Evolutionary conservation across 2,888 invertebrate species (phyloP), one percentile per base, ranked within the genome.

Genomic region (Danaus chrysippus): DNA sequence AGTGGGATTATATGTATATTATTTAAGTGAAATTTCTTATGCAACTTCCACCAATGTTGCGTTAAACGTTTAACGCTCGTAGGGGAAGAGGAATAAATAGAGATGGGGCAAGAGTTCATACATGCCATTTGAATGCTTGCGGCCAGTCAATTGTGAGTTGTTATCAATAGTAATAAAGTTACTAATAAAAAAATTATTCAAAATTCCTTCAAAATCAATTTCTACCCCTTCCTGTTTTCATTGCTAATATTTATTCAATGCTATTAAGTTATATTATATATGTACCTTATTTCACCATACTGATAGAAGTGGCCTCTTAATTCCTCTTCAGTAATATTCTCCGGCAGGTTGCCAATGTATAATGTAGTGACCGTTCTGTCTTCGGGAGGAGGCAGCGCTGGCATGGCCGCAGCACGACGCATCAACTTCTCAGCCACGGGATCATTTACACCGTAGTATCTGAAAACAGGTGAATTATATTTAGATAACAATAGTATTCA

Each of bases 231-330:
- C 23, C 23, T 34, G 23, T 34, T 34, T 34, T 34, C 23, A 34
- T 34, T 34, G 6, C 23, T 1, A 34, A n/a, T n/a, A n/a, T n/a
- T n/a, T n/a, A n/a, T n/a, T 34, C 6, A 34, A 34, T 34, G 23
- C 23, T 34, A 34, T 5, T 34, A 34, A 6, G 3, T 34, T 34
- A 54, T 12, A 13, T 43, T 42, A 42, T 41, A 10, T 23, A 59
- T 64, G 64, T 62, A 91, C 71, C 99, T 94, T 65, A 99, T 98
- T 86, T 99, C 99, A 13, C 99, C 99, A 86, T 96, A 99, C 82
- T 99, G 99, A 86, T 99, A 99, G 86, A 99, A 99, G 77, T 99
- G 96, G 78, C 99, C 98, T 68, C 97, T 94, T 69, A 99, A 92
- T 74, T 98, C 98, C 67, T 96, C 96, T 75, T 99, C 99, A 0